Percentiles rank a stretch among this genome's conserved stretches.
phyloP scores from a whole-genome alignment of 35 echinoderm and acorn worm genomes.

The Acanthaster planci region DNA sequence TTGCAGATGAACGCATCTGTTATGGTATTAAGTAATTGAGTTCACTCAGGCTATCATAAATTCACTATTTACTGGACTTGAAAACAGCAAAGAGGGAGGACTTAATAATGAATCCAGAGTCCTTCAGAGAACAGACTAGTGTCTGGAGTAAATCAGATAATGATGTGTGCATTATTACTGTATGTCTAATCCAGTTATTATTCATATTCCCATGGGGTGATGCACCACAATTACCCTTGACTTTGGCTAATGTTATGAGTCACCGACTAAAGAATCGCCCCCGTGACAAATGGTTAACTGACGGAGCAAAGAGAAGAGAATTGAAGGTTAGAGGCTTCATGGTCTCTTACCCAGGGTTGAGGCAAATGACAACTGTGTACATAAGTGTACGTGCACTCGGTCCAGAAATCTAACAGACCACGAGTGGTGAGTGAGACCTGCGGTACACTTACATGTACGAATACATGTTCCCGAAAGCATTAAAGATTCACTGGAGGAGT shows the following conservation, averaged over 20 bases:
- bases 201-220: conserved; percentile 4
- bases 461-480: too few species aligned
- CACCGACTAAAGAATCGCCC: not conserved
- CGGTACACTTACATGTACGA: too few species aligned
- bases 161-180: conserved; percentile 21
- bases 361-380: not conserved
- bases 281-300: not conserved
- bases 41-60: not conserved
- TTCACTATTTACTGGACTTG: not conserved
- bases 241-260: conserved; percentile 13
- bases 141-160: conserved; percentile 23
- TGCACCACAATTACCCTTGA: conserved; percentile 1
- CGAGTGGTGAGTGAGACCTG: too few species aligned
- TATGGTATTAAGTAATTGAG: conserved; percentile 14
- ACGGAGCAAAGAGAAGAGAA: not conserved
- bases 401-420: too few species aligned
- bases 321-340: not conserved
- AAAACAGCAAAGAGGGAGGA: not conserved
- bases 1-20: not conserved
- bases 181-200: conserved; percentile 22
- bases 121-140: conserved; percentile 8
- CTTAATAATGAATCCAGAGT: not conserved
- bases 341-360: not conserved
- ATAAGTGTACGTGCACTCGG: not conserved
- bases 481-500: too few species aligned